These are phyloP conservation scores for Echiichthys vipera DNA, from an alignment of 2,797 vertebrate genomes.

Conservation along the genomic window DNA sequence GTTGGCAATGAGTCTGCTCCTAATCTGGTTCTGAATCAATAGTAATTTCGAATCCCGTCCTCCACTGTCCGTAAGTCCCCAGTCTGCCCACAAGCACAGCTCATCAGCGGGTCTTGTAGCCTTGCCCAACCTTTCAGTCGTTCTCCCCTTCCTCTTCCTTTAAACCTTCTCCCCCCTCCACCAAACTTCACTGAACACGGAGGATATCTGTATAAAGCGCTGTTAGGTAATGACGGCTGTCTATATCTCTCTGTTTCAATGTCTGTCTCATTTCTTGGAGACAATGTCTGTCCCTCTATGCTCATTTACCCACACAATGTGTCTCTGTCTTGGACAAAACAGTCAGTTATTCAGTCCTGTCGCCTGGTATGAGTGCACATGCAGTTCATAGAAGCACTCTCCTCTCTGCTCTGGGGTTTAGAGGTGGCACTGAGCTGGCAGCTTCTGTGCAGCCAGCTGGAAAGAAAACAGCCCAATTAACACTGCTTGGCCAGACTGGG, in stretches of 20 bases:
- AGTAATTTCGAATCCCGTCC: constrained; percentile 48
- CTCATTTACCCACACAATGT: constrained; percentile 58
- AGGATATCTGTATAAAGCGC: background rate
- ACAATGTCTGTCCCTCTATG: constrained; percentile 27
- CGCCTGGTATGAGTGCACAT: constrained; percentile 37
- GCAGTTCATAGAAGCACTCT: constrained; percentile 52
- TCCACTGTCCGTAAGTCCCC: constrained; percentile 42
- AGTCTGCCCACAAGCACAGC: constrained; percentile 30
- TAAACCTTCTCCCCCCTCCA: constrained; percentile 11
- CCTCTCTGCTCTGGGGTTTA: constrained; percentile 45
- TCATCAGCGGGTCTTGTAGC: constrained; percentile 25
- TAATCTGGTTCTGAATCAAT: constrained; percentile 73
- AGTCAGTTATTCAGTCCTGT: constrained; percentile 59
- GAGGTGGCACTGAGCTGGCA: constrained; percentile 53
- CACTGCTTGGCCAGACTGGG: constrained; percentile 38
- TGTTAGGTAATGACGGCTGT: constrained; percentile 16
- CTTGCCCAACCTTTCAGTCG: constrained; percentile 14
- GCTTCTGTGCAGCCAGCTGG: constrained; percentile 60
- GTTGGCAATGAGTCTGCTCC: constrained; percentile 48
- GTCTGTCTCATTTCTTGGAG: constrained; percentile 48
- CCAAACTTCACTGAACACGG: constrained; percentile 5
- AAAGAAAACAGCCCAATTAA: constrained; percentile 71
- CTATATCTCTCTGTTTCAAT: constrained; percentile 23
- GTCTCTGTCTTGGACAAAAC: constrained; percentile 57
- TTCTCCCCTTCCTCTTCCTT: constrained; percentile 1